Evolutionary conservation across 1,140 invertebrate species (phyloP).

Genomic region (Trichonephila inaurata): DNA sequence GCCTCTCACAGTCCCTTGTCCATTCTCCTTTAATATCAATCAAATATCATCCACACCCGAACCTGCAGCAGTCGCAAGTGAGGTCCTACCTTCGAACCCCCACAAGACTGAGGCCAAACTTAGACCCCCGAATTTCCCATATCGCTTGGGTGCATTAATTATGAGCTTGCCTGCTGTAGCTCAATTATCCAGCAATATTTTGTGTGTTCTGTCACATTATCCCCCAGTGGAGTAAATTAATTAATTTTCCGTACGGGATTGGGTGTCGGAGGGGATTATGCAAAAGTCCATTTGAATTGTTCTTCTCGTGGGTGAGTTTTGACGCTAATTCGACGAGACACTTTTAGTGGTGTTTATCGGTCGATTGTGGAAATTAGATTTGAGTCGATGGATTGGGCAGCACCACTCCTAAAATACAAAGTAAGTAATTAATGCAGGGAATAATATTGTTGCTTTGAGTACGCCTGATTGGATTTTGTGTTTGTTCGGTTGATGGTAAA

Average conservation of each 20-base stretch:
- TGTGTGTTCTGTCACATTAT: conserved; percentile 71
- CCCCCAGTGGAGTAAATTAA: conserved; percentile 63
- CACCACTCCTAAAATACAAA: neutral
- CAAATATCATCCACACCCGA: conserved; percentile 27
- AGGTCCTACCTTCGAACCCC: neutral
- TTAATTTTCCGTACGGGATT: conserved; percentile 47
- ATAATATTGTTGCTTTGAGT: neutral
- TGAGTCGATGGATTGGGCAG: neutral
- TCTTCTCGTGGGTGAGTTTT: conserved; percentile 40
- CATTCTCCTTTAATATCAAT: conserved; percentile 35
- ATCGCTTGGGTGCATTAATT: conserved; percentile 55
- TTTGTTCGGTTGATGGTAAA: neutral
- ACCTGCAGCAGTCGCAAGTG: neutral
- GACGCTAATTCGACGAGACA: conserved; percentile 54
- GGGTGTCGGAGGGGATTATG: conserved; percentile 61
- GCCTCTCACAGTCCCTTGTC: conserved; percentile 20
- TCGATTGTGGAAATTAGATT: conserved; percentile 16
- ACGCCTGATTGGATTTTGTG: neutral
- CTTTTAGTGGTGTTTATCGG: neutral
- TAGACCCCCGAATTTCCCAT: conserved; percentile 4
- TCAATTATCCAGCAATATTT: conserved; percentile 72
- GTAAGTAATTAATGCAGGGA: neutral
- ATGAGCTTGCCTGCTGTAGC: conserved; percentile 56
- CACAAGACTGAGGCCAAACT: too few species aligned
- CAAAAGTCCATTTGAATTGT: conserved; percentile 38